Base-by-base conservation (phyloP, 2,888 invertebrate genomes). In the Dicranocentrus wangi region DNA sequence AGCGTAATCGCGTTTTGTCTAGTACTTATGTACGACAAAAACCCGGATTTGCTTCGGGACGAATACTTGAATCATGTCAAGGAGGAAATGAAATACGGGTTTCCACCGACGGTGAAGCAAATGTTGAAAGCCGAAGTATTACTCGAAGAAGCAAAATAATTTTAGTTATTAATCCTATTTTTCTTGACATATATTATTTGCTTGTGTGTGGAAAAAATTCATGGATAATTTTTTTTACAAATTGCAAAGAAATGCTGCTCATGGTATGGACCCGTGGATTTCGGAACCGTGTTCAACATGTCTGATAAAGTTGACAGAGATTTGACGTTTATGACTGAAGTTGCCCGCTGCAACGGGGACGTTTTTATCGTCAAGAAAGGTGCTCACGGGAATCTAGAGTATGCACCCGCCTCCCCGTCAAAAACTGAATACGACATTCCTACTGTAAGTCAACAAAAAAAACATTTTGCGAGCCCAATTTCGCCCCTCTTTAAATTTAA, bases 161-260 rank as follows among this genome's bases (percentile, higher is more conserved):
- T n/a, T n/a, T n/a, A n/a, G n/a, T n/a, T n/a, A n/a, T n/a, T n/a
- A n/a, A n/a, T n/a, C n/a, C n/a, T n/a, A n/a, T n/a, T n/a, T n/a
- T n/a, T n/a, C n/a, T n/a, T n/a, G n/a, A n/a, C n/a, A n/a, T n/a
- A n/a, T n/a, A n/a, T n/a, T n/a, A n/a, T n/a, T n/a, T n/a, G n/a
- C n/a, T n/a, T n/a, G n/a, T n/a, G n/a, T n/a, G n/a, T n/a, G n/a
- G n/a, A n/a, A n/a, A n/a, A n/a, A n/a, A n/a, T n/a, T n/a, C n/a
- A n/a, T n/a, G n/a, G n/a, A n/a, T n/a, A n/a, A n/a, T n/a, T n/a
- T n/a, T n/a, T n/a, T n/a, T n/a, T n/a, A n/a, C n/a, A n/a, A n/a
- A n/a, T n/a, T 39, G 39, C 19, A 17, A 19, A 83, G 81, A 25
- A 65, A 21, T 83, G 83, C 28, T 83, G 83, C 32, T 72, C 73